Percentiles rank a stretch among this genome's conserved stretches.
phyloP scores from a whole-genome alignment of 2,888 invertebrate species.

The Thysanoteuthis rhombus region DNA sequence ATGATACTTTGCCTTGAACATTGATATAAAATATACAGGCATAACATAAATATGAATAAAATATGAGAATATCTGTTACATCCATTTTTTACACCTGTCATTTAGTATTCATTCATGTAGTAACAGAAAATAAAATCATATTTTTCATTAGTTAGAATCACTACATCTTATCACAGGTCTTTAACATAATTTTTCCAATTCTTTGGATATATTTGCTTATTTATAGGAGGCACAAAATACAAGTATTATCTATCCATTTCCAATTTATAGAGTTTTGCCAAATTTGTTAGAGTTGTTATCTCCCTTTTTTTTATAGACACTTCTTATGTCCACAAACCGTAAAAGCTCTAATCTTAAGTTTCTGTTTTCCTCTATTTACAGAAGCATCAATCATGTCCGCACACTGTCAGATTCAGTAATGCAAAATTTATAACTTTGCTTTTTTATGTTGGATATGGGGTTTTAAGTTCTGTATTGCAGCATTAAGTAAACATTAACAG shows the following conservation, averaged over 20 bases:
- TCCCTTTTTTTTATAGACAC: neutral
- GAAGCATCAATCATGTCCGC: neutral
- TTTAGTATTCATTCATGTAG: too few relatives aligned
- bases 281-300: neutral
- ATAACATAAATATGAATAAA: too few relatives aligned
- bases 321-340: neutral
- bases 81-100: too few relatives aligned
- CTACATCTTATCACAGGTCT: too few relatives aligned
- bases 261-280: neutral
- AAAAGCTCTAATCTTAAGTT: neutral
- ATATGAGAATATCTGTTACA: too few relatives aligned
- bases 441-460: neutral
- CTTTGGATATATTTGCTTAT: neutral
- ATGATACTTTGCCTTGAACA: too few relatives aligned
- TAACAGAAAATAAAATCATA: too few relatives aligned
- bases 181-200: neutral
- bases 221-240: neutral
- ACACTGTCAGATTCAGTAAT: neutral
- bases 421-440: neutral
- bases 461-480: neutral
- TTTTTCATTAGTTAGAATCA: too few relatives aligned
- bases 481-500: conserved; percentile 12
- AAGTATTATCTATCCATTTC: neutral
- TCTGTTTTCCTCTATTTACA: neutral
- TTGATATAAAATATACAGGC: too few relatives aligned